Conservation (phyloP, 1,140 invertebrate species). For the Akabosia matsudoensis region DNA sequence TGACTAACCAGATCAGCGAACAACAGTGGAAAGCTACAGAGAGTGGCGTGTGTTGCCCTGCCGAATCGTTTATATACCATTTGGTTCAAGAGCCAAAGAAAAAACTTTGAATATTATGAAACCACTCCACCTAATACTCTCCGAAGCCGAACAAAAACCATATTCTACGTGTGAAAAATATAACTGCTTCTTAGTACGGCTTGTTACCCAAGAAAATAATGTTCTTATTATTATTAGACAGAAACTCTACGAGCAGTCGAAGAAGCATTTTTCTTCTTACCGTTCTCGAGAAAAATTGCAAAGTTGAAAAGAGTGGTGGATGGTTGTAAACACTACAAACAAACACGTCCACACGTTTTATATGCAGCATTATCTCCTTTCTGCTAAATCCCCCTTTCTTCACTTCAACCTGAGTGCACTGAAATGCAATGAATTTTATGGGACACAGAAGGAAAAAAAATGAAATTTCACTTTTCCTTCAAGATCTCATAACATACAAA, state of each 20-base stretch:
- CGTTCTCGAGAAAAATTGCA: not conserved
- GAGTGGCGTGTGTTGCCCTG: too few species aligned
- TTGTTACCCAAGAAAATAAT: too few species aligned
- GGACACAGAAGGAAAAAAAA: too few species aligned
- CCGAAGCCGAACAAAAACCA: too few species aligned
- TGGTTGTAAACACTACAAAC: not conserved
- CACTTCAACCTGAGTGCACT: not conserved
- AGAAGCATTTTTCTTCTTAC: too few species aligned
- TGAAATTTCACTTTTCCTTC: not conserved
- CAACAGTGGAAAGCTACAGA: not conserved
- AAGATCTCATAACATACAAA: too few species aligned
- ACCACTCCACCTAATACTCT: not conserved
- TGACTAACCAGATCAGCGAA: constrained; percentile 12
- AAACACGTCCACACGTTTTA: not conserved
- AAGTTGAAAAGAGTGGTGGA: not conserved
- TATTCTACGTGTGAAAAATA: not conserved
- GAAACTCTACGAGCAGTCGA: too few species aligned
- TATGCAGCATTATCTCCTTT: not conserved
- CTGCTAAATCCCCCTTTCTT: not conserved
- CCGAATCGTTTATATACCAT: too few species aligned
- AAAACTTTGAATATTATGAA: not conserved
- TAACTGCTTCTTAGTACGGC: too few species aligned
- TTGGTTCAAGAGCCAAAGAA: not conserved
- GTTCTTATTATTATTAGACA: too few species aligned
- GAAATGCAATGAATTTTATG: not conserved